phyloP scores from a whole-genome alignment of 2,888 invertebrate species.

The Ennomos fuscantarius region DNA sequence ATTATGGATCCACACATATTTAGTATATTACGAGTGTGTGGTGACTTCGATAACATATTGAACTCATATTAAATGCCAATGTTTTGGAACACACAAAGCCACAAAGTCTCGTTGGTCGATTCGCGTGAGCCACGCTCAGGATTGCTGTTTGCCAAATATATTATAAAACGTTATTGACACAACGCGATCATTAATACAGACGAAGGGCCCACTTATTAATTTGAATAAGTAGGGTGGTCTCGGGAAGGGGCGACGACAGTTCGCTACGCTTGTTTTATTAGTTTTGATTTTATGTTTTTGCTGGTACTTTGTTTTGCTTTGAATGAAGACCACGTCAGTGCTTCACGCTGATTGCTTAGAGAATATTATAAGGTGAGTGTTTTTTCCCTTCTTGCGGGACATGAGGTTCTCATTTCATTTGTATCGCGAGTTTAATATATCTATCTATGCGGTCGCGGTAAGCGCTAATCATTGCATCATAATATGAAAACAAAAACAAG shows the following conservation, averaged over 20 bases:
- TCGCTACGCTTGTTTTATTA: constrained; percentile 71
- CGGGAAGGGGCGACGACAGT: constrained; percentile 68
- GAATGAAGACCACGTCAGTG: constrained; percentile 16
- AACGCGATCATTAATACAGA: constrained; percentile 82
- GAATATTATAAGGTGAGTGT: constrained; percentile 5
- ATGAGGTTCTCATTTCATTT: neutral
- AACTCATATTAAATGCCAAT: too few species aligned
- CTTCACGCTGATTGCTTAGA: constrained; percentile 6
- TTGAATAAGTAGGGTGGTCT: constrained; percentile 83
- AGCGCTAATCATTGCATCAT: too few species aligned
- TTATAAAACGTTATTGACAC: constrained; percentile 79
- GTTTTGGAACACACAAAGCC: constrained; percentile 12
- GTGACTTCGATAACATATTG: too few species aligned
- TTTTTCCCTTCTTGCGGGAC: neutral
- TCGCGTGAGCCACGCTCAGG: constrained; percentile 53
- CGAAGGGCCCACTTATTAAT: constrained; percentile 83
- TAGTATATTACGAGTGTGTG: too few species aligned
- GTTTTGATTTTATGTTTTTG: constrained; percentile 78
- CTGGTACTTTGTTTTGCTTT: constrained; percentile 35
- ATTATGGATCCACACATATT: too few species aligned
- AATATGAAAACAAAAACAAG: neutral
- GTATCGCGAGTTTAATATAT: too few species aligned
- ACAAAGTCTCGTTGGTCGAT: constrained; percentile 38
- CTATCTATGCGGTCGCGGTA: too few species aligned
- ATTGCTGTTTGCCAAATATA: constrained; percentile 80